Conservation (phyloP, 2,888 invertebrate genomes). For the Eustalomyia histrio region DNA sequence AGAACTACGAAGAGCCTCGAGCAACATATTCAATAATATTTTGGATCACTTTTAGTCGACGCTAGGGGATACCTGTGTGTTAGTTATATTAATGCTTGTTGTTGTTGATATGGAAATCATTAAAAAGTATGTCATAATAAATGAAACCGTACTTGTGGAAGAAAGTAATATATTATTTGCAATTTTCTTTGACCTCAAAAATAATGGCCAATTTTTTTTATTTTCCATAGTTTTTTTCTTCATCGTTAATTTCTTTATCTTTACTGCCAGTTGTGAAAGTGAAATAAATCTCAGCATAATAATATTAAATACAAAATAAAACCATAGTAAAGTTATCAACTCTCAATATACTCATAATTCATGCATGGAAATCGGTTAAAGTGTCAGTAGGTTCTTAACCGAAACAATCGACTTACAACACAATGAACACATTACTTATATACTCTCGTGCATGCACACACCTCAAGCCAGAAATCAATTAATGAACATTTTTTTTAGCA, state of each 20-base stretch:
- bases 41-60: too few species aligned
- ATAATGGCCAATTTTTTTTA: slow-evolving; percentile 23
- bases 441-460: background rate
- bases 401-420: background rate
- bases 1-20: too few species aligned
- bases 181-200: slow-evolving; percentile 56
- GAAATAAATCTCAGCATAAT: slow-evolving; percentile 46
- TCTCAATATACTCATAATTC: slow-evolving; percentile 39
- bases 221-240: slow-evolving; percentile 14
- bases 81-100: background rate
- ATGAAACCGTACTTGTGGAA: slow-evolving; percentile 33
- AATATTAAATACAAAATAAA: slow-evolving; percentile 19
- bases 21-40: too few species aligned
- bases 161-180: slow-evolving; percentile 44
- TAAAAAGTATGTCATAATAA: slow-evolving; percentile 40
- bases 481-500: slow-evolving; percentile 8
- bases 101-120: slow-evolving; percentile 31
- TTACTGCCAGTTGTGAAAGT: slow-evolving; percentile 41
- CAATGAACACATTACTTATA: background rate
- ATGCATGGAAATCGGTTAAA: slow-evolving; percentile 72
- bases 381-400: slow-evolving; percentile 72
- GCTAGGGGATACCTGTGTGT: too few species aligned
- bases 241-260: slow-evolving; percentile 25
- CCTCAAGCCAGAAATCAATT: slow-evolving; percentile 31
- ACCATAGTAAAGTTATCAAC: slow-evolving; percentile 27